phyloP scores from a whole-genome alignment of 1,140 invertebrate species.

The Phenacoccus solenopsis region DNA sequence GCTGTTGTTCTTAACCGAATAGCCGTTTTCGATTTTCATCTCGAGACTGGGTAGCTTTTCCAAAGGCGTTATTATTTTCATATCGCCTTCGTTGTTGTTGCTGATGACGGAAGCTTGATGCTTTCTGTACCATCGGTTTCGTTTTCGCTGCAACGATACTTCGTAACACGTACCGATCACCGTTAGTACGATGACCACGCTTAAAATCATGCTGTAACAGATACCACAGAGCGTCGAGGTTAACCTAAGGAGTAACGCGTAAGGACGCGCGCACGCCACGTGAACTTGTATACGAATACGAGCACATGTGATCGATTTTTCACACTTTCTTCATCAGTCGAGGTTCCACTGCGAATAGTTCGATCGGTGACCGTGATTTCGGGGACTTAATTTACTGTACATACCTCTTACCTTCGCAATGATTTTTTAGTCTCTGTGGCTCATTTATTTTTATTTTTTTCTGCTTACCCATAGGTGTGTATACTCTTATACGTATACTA shows the following conservation, averaged over 20 bases:
- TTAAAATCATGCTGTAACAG: slow-evolving; percentile 36
- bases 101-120: slow-evolving; percentile 17
- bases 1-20: slow-evolving; percentile 30
- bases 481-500: no score
- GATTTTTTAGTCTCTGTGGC: no score
- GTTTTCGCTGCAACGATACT: slow-evolving; percentile 30
- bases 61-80: slow-evolving; percentile 21
- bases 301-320: not conserved
- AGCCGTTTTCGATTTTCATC: slow-evolving; percentile 32
- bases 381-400: not conserved
- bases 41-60: slow-evolving; percentile 18
- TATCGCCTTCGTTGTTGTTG: slow-evolving; percentile 35
- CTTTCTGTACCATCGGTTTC: slow-evolving; percentile 27
- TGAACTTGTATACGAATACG: no score
- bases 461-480: no score
- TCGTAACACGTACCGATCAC: slow-evolving; percentile 44
- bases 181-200: slow-evolving; percentile 40
- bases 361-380: no score
- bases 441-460: no score
- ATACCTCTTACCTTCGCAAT: no score
- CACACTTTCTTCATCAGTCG: not conserved
- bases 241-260: no score
- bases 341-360: no score
- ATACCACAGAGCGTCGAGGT: no score
- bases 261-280: not conserved